A percentile compares a stretch with the other conserved stretches of the same genome.
Evolutionary conservation across 2,888 invertebrate species (phyloP).

Genomic region (Anoplius nigerrimus): DNA sequence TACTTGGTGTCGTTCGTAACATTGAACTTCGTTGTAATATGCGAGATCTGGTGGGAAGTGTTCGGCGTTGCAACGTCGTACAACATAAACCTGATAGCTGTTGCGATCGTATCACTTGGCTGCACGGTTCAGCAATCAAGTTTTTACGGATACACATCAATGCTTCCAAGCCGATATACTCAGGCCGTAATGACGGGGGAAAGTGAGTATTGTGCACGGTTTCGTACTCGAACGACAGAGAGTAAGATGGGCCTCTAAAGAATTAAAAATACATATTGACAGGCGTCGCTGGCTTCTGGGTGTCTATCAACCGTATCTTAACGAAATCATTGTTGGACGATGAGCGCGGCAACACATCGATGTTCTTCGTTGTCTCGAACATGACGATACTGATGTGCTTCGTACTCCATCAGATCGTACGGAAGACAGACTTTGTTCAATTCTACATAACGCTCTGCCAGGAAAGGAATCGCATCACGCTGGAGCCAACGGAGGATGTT

Average conservation of each 20-base stretch:
- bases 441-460: conserved; percentile 87
- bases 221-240: too few species aligned
- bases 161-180: conserved; percentile 91
- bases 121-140: conserved; percentile 96
- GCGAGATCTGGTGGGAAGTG: conserved; percentile 91
- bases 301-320: conserved; percentile 88
- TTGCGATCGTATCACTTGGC: conserved; percentile 90
- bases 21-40: conserved; percentile 88
- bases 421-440: conserved; percentile 88
- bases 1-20: conserved; percentile 89
- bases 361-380: conserved; percentile 90
- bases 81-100: conserved; percentile 87
- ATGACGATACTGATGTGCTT: conserved; percentile 86
- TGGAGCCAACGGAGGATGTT: conserved; percentile 91
- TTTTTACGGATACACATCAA: conserved; percentile 95
- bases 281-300: conserved; percentile 92
- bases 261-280: conserved; percentile 34
- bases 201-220: conserved; percentile 79
- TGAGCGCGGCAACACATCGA: conserved; percentile 87
- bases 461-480: conserved; percentile 86
- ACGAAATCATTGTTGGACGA: conserved; percentile 88
- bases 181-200: conserved; percentile 97
- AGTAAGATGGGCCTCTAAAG: not conserved
- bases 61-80: conserved; percentile 88
- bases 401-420: conserved; percentile 85